phyloP scores from a whole-genome alignment of 2,113 vertebrate species.

The Girardinichthys multiradiatus region DNA sequence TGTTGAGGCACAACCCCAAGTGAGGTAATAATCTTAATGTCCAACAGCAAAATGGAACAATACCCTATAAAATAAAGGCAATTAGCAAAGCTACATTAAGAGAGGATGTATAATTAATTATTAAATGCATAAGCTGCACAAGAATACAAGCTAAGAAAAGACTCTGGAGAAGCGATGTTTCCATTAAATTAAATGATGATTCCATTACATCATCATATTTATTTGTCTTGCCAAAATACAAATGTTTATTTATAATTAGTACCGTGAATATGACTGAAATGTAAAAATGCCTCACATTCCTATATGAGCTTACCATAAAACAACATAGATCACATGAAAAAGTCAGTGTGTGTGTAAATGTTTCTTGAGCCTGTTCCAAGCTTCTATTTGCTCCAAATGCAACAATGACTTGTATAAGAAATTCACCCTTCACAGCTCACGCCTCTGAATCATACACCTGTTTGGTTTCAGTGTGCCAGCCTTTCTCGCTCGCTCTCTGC shows the following conservation, averaged over 20 bases:
- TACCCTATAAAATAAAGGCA: too few species aligned
- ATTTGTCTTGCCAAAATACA: background rate
- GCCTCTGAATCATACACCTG: conserved; percentile 83
- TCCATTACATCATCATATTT: background rate
- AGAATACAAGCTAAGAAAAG: background rate
- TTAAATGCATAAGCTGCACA: too few species aligned
- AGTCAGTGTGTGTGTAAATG: conserved; percentile 66
- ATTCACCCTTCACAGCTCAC: conserved; percentile 82
- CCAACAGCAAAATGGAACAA: too few species aligned
- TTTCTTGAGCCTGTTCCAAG: conserved; percentile 74
- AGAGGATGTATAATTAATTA: too few species aligned
- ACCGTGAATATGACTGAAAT: background rate
- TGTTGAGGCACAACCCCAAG: too few species aligned
- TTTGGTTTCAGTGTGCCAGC: conserved; percentile 82
- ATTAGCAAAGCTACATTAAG: too few species aligned
- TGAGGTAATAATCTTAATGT: too few species aligned
- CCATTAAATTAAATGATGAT: too few species aligned
- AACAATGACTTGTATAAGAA: conserved; percentile 75
- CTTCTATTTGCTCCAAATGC: conserved; percentile 70
- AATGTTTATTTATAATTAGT: background rate
- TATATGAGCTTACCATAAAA: conserved; percentile 33
- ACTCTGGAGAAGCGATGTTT: too few species aligned
- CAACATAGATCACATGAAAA: conserved; percentile 30
- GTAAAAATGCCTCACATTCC: background rate
- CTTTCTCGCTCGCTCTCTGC: conserved; percentile 76